A percentile compares a stretch with the other conserved stretches of the same genome.
These are phyloP conservation scores for Nothoprocta pentlandii DNA, from an alignment of 2,113 vertebrate species.

Conservation along the genomic window DNA sequence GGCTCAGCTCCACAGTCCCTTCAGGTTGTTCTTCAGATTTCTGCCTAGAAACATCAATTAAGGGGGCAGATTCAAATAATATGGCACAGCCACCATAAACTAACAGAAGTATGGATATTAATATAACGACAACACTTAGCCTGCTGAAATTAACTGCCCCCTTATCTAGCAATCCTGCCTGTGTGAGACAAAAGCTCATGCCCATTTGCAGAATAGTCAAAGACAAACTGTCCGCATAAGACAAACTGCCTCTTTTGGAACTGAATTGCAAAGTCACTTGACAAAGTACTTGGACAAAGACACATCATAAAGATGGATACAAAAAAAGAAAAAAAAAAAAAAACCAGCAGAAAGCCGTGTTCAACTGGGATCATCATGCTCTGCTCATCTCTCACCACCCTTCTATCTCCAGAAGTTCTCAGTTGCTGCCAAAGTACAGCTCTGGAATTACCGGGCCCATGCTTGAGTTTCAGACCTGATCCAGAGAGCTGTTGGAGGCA, in stretches of 20 bases:
- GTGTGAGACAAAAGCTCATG: not conserved
- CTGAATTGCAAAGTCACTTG: not conserved
- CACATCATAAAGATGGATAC: not conserved
- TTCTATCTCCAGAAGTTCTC: not conserved
- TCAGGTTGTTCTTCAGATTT: slow-evolving; percentile 74
- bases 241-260: not conserved
- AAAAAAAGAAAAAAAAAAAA: not conserved
- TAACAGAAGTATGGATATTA: not conserved
- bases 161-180: not conserved
- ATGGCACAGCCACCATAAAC: not conserved
- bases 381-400: not conserved
- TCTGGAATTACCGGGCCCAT: not conserved
- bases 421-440: not conserved
- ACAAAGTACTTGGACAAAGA: not conserved
- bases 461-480: not conserved
- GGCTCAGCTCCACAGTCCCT: slow-evolving; percentile 68
- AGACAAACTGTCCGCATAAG: not conserved
- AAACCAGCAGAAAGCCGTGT: not conserved
- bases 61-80: not conserved
- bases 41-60: slow-evolving; percentile 72
- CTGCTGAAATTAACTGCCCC: not conserved
- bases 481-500: not conserved
- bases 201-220: not conserved
- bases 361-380: not conserved
- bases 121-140: not conserved